Base-by-base conservation (phyloP, 2,797 vertebrate genomes). In the Sarcophilus harrisii region DNA sequence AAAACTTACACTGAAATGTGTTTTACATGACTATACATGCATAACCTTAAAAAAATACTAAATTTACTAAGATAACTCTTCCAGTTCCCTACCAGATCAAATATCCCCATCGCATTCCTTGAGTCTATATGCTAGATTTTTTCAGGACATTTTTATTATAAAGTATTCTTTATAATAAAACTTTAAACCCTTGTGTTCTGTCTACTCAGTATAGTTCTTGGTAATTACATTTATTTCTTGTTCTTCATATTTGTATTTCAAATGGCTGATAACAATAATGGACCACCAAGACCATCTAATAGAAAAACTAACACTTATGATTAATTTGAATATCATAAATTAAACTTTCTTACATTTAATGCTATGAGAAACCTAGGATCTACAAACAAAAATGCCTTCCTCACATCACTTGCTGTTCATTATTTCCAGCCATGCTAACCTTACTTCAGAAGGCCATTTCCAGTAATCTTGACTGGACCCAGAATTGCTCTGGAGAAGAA, bases 361-460 rank as follows among this genome's bases (percentile, higher is more conserved):
- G 59, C 87, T 13, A 95, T 90, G 62, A 96, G 28, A 96, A 95
- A 94, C 16, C 57, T 58, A 93, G 95, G 90, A 62, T 18, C 30
- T 30, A 0, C 27, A 90, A 92, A 92, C 62, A 90, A 32, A 54
- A 97, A 95, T 1, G 92, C 5, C 16, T 92, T 13, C 10, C 52
- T 73, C 9, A 81, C 11, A 2, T 24, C 73, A 38, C 8, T 81
- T 24, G 6, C 38, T 81, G 0, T 21, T 9, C 73, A 45, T 21
- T 0, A 81, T 81, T 45, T 81, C 18, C 18, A 81, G 45, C 4
- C 18, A 81, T 45, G 38, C 38, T 81, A 45, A 8, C 73, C 38
- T 18, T 57, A 18, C 9, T 55, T 55, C 54, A 55, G 54, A 55
- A 11, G 54, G 54, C 10, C 54, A 55, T 55, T 55, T 55, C 54